Evolutionary conservation across 2,113 vertebrate species (phyloP).

Genomic region (Varanus komodoensis): DNA sequence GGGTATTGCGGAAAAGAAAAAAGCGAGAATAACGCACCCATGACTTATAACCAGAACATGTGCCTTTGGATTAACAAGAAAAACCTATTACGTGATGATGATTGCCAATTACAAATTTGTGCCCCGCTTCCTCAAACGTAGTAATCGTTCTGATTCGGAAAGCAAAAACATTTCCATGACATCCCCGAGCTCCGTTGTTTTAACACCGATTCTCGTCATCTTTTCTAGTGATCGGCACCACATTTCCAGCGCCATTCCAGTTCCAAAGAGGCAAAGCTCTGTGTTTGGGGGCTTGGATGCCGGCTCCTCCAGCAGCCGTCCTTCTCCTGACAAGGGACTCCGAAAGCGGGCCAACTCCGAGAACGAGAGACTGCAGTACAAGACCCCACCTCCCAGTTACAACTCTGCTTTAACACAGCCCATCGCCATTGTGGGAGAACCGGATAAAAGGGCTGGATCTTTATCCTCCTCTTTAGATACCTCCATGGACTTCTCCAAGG

Average conservation of each 20-base stretch:
- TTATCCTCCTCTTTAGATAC: conserved; percentile 84
- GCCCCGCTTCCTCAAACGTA: neutral
- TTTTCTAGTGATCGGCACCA: conserved; percentile 87
- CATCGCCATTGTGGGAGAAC: conserved; percentile 47
- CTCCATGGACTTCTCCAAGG: conserved; percentile 77
- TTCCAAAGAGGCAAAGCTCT: conserved; percentile 87
- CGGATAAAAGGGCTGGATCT: conserved; percentile 67
- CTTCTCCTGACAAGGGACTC: conserved; percentile 87
- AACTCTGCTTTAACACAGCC: conserved; percentile 74
- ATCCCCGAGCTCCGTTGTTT: neutral
- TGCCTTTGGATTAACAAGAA: neutral
- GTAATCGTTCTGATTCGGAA: neutral
- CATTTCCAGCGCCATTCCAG: conserved; percentile 90
- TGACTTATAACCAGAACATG: neutral
- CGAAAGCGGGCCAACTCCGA: conserved; percentile 89
- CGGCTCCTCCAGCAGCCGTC: conserved; percentile 76
- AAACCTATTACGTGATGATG: neutral
- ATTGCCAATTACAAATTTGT: neutral
- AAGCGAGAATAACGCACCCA: neutral
- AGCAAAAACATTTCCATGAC: neutral
- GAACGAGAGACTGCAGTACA: conserved; percentile 83
- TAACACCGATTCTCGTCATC: conserved; percentile 39
- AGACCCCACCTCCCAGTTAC: conserved; percentile 86
- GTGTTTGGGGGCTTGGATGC: conserved; percentile 80
- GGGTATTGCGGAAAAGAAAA: neutral